A percentile compares a stretch with the other conserved stretches of the same genome.
These are phyloP conservation scores for Grantiella picta DNA, from an alignment of 2,113 vertebrate species.

Conservation along the genomic window DNA sequence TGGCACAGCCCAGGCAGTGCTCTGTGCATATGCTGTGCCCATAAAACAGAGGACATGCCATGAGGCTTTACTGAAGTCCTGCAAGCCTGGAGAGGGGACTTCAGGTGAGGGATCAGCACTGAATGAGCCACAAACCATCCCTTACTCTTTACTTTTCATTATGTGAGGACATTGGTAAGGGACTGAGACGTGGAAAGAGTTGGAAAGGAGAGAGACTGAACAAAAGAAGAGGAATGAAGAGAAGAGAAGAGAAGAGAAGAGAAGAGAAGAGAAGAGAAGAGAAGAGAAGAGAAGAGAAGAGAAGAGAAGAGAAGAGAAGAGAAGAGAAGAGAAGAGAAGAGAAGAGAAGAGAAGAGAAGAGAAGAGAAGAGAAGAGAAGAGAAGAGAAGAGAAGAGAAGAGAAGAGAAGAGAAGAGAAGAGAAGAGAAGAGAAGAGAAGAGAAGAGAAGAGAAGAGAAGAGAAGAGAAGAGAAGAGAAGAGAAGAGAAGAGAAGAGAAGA, in stretches of 20 bases:
- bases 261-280: not conserved
- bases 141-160: not conserved
- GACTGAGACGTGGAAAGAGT: not conserved
- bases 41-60: not conserved
- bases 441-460: not conserved
- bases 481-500: not conserved
- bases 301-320: not conserved
- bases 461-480: too few species aligned
- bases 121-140: not conserved
- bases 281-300: too few species aligned
- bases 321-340: not conserved
- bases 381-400: not conserved
- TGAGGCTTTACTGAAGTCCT: not conserved
- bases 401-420: not conserved
- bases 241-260: not conserved
- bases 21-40: not conserved
- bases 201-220: not conserved
- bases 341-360: not conserved
- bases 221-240: not conserved
- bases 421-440: not conserved
- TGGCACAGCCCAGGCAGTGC: not conserved
- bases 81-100: not conserved
- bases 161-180: not conserved
- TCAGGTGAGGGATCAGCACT: not conserved
- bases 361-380: not conserved